Evolutionary conservation across 2,797 vertebrate species (phyloP), one percentile per base, ranked within the genome.

Genomic region (Notolabrus celidotus): DNA sequence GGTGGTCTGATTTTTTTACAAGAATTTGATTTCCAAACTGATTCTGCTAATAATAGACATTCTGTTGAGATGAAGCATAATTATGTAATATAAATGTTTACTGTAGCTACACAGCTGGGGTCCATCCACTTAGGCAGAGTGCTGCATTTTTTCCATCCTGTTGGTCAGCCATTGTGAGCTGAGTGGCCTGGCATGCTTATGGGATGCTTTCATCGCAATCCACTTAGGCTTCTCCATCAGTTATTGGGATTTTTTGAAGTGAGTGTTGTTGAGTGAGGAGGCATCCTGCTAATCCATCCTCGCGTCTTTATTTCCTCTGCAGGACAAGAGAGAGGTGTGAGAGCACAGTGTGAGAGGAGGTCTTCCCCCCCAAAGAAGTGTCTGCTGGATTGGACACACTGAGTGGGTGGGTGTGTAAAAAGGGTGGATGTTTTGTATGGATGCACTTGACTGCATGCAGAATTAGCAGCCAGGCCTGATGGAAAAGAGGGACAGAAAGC

Each of bases 401-500:
- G 49, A 25, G 34, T 39, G 61, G 29, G 77, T 55, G 65, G 3
- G 51, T 55, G 65, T 39, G 59, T 22, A 8, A 47, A 47, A 10
- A 22, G 62, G 33, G 58, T 84, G 74, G 58, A 68, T 67, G 72
- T 71, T 78, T n/a, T 79, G 57, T 68, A 80, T 84, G 82, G 79
- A 68, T 72, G 71, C 33, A 10, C 50, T 33, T 58, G 59, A 61
- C 71, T 84, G 47, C 58, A 51, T 74, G 83, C 74, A 76, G 39
- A 71, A 64, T 60, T 91, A 88, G 72, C 64, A 80, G 7, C 79
- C 78, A 27, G 83, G 70, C 65, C 88, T 72, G 79, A 94, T 94
- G 94, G 94, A 94, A 66, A 94, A 93, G 74, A 89, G 90, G 57
- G 94, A 95, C 71, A 92, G 92, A 69, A 95, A 94, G 79, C 87